Conservation (phyloP, 2,888 invertebrate species). For the Sinotaia quadrata region DNA sequence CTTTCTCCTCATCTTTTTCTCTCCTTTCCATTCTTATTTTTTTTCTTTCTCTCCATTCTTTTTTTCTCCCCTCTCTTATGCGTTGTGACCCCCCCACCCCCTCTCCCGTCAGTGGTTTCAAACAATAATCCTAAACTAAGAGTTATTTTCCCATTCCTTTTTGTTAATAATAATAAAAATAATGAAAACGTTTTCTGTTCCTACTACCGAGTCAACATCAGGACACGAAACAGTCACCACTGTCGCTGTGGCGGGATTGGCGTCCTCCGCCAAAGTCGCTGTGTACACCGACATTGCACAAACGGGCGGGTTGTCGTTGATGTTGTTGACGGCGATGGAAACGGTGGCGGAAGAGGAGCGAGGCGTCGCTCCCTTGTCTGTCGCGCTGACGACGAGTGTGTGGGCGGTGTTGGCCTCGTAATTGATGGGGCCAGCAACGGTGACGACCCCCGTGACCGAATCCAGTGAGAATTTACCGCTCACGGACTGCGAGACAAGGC, state of each 20-base stretch:
- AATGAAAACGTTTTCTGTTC: no score
- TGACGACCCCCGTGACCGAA: conserved; percentile 32
- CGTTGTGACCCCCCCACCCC: no score
- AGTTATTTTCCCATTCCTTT: no score
- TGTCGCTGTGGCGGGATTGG: conserved; percentile 36
- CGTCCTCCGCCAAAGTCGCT: conserved; percentile 32
- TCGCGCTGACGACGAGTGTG: conserved; percentile 45
- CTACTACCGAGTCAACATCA: conserved; percentile 43
- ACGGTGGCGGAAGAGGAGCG: conserved; percentile 43
- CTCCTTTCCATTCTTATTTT: no score
- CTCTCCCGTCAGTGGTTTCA: no score
- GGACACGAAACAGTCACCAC: conserved; percentile 41
- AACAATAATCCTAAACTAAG: no score
- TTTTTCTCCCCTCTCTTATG: no score
- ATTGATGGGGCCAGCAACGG: conserved; percentile 33
- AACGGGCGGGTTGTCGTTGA: conserved; percentile 55
- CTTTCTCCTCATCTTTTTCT: no score
- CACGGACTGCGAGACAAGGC: conserved; percentile 8
- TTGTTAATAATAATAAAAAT: no score
- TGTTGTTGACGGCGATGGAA: conserved; percentile 50
- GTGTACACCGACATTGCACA: conserved; percentile 40
- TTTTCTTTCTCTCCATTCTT: no score
- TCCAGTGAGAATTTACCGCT: conserved; percentile 36
- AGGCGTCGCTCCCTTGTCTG: conserved; percentile 42
- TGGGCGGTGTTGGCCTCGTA: conserved; percentile 39